Evolutionary conservation across 2,113 vertebrate genomes (phyloP).

Genomic region (Cyphomyrus discorhynchus): DNA sequence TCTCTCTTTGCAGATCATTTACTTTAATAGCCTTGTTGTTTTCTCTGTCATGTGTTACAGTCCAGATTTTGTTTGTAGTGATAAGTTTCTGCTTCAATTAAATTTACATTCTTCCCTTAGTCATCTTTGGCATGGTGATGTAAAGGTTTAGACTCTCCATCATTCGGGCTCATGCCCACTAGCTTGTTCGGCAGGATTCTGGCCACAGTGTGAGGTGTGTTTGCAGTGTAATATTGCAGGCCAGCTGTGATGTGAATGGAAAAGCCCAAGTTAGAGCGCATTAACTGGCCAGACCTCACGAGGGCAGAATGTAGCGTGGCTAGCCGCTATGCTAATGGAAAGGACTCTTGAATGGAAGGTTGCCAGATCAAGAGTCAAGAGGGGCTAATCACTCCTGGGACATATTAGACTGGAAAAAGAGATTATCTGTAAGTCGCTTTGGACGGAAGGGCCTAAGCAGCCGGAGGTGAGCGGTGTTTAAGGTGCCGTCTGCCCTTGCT

Average conservation of each 20-base stretch:
- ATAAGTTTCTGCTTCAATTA: background rate
- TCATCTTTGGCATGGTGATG: background rate
- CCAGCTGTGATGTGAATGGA: background rate
- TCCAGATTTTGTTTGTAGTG: background rate
- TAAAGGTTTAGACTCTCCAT: background rate
- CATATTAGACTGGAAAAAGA: background rate
- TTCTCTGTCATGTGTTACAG: background rate
- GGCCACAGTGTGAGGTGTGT: background rate
- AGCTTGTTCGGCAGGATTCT: background rate
- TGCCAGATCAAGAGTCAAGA: background rate
- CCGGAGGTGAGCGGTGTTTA: background rate
- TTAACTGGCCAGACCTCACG: background rate
- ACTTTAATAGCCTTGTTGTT: background rate
- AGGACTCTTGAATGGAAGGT: background rate
- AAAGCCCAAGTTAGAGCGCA: background rate
- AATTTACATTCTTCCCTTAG: background rate
- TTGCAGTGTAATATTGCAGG: background rate
- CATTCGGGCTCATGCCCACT: background rate
- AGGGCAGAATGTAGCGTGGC: background rate
- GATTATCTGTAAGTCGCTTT: background rate
- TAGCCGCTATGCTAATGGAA: background rate
- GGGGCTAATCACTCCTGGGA: background rate
- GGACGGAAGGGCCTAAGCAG: background rate
- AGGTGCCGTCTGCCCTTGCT: background rate
- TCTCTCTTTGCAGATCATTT: background rate